Base-by-base conservation (phyloP, 2,113 vertebrate genomes). In the Lamprotornis superbus region DNA sequence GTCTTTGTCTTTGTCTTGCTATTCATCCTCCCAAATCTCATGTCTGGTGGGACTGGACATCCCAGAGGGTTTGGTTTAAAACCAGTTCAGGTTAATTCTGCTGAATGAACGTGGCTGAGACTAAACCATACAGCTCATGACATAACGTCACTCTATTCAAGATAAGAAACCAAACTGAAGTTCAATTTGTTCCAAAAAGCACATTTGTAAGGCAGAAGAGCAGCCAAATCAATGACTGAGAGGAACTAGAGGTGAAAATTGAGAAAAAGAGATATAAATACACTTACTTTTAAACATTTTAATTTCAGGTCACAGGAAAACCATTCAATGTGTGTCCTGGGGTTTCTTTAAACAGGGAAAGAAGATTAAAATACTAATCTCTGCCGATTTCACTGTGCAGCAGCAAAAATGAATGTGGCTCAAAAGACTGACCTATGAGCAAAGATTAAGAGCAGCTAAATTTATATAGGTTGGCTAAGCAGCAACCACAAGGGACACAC, bases 311-410 rank as follows among this genome's bases (percentile, higher is more conserved):
- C 47, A 27, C 42, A 70, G 70, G 59, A 85, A 95, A 90, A 70
- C 50, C 50, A 83, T 64, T 94, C 71, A 49, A 0, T 40, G 12
- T 24, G 28, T 44, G 25, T 56, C 59, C 90, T 94, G 71, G 82
- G 75, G 71, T 89, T 94, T 93, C 90, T 94, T 97, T 83, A 83
- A 93, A 89, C 15, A 81, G 80, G 60, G 70, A 92, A 94, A 94
- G 94, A 90, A 94, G 92, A 94, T 93, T 95, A 94, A 96, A 95
- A 91, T 69, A 83, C 76, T 95, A 95, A 94, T 94, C 93, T 78
- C 47, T 1, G 4, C 53, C 1, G 1, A 91, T 96, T 97, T 94
- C 84, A n/a, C 75, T 74, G 69, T 20, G 55, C 47, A 82, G 80
- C 81, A 83, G 83, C 67, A 94, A 90, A 95, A 97, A 92, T 47